Conservation (phyloP, 2,797 vertebrate species). For the Sebastes iracundus region DNA sequence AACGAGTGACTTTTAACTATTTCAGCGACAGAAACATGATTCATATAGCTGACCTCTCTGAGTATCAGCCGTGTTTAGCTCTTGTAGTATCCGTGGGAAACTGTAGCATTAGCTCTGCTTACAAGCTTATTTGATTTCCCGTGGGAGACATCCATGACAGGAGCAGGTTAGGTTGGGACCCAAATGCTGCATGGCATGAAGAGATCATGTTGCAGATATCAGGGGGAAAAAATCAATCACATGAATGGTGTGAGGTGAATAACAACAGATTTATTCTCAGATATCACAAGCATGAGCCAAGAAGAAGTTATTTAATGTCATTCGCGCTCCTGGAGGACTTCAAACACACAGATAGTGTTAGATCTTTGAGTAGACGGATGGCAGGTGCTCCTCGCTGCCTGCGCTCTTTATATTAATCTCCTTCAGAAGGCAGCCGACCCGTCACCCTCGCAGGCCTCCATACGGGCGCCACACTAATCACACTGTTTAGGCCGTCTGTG, state of each 20-base stretch:
- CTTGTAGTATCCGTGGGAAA: constrained; percentile 76
- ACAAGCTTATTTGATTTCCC: constrained; percentile 73
- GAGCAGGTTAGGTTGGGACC: constrained; percentile 61
- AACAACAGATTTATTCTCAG: not conserved
- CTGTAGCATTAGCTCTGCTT: constrained; percentile 63
- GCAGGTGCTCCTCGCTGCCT: constrained; percentile 49
- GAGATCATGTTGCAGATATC: constrained; percentile 61
- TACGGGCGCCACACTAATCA: constrained; percentile 66
- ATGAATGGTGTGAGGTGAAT: not conserved
- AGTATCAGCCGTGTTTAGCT: constrained; percentile 35
- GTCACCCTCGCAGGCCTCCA: constrained; percentile 41
- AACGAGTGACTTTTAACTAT: not conserved
- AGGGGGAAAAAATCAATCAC: constrained; percentile 5
- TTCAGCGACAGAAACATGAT: constrained; percentile 35
- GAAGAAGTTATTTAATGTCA: not conserved
- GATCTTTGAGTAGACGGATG: constrained; percentile 19
- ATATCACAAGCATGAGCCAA: not conserved
- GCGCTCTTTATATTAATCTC: constrained; percentile 48
- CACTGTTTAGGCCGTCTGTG: constrained; percentile 49
- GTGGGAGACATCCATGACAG: constrained; percentile 48
- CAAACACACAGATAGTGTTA: constrained; percentile 21
- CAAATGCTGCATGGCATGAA: constrained; percentile 22
- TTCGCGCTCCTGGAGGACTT: constrained; percentile 3
- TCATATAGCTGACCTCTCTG: constrained; percentile 27
- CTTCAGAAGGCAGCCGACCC: constrained; percentile 23